Conservation (phyloP, 2,797 vertebrate genomes). For the Enteromius paludinosus region DNA sequence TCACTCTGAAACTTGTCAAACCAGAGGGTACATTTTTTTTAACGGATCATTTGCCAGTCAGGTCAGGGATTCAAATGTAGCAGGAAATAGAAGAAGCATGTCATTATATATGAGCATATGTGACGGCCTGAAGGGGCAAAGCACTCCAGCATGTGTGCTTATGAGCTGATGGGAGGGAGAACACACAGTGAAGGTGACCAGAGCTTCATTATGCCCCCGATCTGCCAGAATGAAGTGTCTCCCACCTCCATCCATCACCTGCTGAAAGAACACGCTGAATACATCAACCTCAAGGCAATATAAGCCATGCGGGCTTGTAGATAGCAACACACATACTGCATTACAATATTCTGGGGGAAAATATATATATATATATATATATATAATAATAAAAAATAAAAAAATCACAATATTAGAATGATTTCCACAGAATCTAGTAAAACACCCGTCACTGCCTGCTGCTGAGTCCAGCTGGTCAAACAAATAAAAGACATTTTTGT, state of each 20-base stretch:
- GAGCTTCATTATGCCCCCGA: slow-evolving; percentile 37
- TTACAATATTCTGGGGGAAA: not conserved
- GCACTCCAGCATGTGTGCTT: not conserved
- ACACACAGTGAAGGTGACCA: slow-evolving; percentile 51
- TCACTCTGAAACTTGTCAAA: not conserved
- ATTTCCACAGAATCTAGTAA: no score
- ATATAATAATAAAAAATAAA: no score
- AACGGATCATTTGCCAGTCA: slow-evolving; percentile 7
- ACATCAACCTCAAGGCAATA: not conserved
- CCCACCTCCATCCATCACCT: slow-evolving; percentile 19
- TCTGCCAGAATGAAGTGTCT: slow-evolving; percentile 49
- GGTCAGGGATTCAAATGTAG: slow-evolving; percentile 27
- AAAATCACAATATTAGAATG: no score
- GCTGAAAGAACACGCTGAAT: not conserved
- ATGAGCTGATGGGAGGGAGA: slow-evolving; percentile 38
- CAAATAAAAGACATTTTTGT: not conserved
- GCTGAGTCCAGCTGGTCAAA: not conserved
- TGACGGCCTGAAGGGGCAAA: slow-evolving; percentile 34
- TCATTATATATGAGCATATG: slow-evolving; percentile 15
- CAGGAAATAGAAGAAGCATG: not conserved
- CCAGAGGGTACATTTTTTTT: not conserved
- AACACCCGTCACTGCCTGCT: not conserved
- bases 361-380: no score
- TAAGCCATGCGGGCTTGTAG: not conserved
- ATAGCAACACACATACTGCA: no score